phyloP scores from a whole-genome alignment of 2,113 vertebrate genomes.

The Lates calcarifer region DNA sequence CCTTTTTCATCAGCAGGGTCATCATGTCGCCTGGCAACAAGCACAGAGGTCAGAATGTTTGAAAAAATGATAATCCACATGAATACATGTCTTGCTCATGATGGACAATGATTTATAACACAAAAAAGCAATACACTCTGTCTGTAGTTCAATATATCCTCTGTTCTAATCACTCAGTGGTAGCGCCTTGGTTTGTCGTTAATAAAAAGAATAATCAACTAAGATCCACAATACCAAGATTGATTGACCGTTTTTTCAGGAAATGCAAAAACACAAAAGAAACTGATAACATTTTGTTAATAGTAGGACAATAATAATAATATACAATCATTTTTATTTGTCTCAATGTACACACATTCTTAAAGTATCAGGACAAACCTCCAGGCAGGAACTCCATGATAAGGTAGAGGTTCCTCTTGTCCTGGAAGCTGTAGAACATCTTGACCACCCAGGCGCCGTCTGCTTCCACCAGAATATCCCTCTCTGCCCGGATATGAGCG shows the following conservation, averaged over 20 bases:
- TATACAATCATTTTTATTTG: too few species aligned
- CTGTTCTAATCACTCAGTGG: too few species aligned
- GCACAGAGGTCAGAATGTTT: slow-evolving; percentile 6
- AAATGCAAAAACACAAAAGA: too few species aligned
- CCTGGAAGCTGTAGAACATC: slow-evolving; percentile 99
- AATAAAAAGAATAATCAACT: too few species aligned
- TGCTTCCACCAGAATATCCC: slow-evolving; percentile 97
- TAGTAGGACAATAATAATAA: too few species aligned
- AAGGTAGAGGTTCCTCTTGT: slow-evolving; percentile 98
- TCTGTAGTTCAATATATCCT: not conserved
- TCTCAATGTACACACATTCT: not conserved
- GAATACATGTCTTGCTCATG: not conserved
- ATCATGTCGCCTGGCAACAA: slow-evolving; percentile 95
- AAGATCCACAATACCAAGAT: not conserved
- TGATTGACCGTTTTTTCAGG: too few species aligned
- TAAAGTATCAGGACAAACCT: slow-evolving; percentile 78
- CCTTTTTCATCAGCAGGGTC: slow-evolving; percentile 99
- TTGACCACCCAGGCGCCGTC: slow-evolving; percentile 99
- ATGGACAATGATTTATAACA: not conserved
- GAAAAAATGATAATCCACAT: not conserved
- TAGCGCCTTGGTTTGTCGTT: too few species aligned
- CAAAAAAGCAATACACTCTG: not conserved
- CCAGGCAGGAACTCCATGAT: slow-evolving; percentile 99
- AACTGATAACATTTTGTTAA: too few species aligned
- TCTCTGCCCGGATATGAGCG: slow-evolving; percentile 96